A percentile compares a stretch with the other conserved stretches of the same genome.
These are phyloP conservation scores for Griposia aprilina DNA, from an alignment of 2,888 invertebrate genomes.

Conservation along the genomic window DNA sequence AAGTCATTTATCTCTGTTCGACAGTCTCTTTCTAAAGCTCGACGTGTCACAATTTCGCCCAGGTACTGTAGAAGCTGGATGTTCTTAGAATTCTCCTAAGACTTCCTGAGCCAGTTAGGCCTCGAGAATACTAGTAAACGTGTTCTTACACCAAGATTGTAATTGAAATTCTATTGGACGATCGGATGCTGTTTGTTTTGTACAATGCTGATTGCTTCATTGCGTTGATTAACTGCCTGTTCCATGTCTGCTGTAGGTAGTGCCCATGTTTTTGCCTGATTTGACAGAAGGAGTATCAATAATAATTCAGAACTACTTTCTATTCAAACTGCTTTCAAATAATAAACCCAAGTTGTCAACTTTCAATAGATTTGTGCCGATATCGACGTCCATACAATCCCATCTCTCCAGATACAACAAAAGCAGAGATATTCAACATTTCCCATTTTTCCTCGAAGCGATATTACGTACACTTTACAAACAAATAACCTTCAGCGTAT, in stretches of 20 bases:
- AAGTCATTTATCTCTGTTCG: no score
- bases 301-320: neutral
- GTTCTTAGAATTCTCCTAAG: neutral
- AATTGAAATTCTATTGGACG: conserved; percentile 3
- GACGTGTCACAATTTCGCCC: no score
- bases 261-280: neutral
- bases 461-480: conserved; percentile 43
- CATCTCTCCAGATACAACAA: conserved; percentile 11
- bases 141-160: neutral
- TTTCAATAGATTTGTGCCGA: conserved; percentile 15
- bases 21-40: neutral
- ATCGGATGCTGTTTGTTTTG: conserved; percentile 4
- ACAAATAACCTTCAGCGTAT: conserved; percentile 48
- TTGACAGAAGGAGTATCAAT: neutral
- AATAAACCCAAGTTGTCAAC: conserved; percentile 21
- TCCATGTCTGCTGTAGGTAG: neutral
- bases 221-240: neutral
- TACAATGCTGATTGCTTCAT: neutral
- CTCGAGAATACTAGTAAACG: neutral
- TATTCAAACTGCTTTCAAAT: neutral
- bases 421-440: conserved; percentile 8
- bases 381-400: conserved; percentile 7
- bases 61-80: neutral
- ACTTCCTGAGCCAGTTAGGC: neutral
- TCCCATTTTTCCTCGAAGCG: conserved; percentile 15